Base-by-base conservation (phyloP, 2,113 vertebrate species). In the Marmota monax region DNA sequence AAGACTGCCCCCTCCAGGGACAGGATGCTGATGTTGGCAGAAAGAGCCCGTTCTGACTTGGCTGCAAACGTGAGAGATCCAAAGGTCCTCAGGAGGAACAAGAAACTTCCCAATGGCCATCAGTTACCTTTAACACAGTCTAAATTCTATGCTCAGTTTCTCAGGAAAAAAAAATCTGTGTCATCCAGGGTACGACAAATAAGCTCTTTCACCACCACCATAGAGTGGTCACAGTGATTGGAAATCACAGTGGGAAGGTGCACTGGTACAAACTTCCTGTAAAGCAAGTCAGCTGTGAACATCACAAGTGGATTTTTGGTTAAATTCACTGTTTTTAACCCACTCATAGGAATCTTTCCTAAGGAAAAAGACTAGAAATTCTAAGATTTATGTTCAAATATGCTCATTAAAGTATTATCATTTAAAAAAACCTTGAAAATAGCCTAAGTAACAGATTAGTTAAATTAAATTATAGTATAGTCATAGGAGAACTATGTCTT, bases 361-460 rank as follows among this genome's bases (percentile, higher is more conserved):
- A 88, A 85, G 25, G 39, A 86, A 73, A 73, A 91, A 29, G 7
- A 69, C 56, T 78, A 95, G 73, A 88, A 83, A 83, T 85, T 85
- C 39, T 37, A 20, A 93, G n/a, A 92, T 61, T 94, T 61, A 53
- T 63, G 48, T 92, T 95, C 69, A 89, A 14, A 84, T 37, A 69
- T 39, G 12, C 23, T 56, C 79, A 89, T 82, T 93, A 88, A 95
- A 88, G 88, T 77, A 65, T 48, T 70, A 78, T 78, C 92, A 78
- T 79, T 91, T 77, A 51, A 51, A 51, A 51, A 51, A 10, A 51
- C 48, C 48, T 37, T 82, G n/a, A 82, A 85, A 82, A 79, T 2
- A 69, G 9, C 23, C 14, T 73, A 90, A 94, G 17, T 69, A 42
- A 84, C 63, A 27, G 32, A 51, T 93, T 77, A 65, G 14, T 70